A percentile compares a stretch with the other conserved stretches of the same genome.
These are phyloP conservation scores for Ceyx margarethae DNA, from an alignment of 2,113 vertebrate genomes.

Conservation along the genomic window DNA sequence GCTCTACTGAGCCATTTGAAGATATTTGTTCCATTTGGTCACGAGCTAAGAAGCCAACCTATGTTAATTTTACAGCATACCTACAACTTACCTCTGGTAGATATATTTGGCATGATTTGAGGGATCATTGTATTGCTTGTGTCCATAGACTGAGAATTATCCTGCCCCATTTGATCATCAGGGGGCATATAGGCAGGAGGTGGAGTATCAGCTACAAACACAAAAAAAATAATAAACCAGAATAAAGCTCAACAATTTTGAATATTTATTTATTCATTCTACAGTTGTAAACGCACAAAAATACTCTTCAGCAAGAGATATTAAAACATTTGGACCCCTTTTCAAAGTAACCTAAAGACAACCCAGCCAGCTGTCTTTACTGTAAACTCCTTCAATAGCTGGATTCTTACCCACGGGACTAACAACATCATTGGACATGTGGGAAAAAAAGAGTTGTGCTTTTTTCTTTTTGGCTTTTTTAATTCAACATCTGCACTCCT, in stretches of 20 bases:
- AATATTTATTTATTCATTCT: not conserved
- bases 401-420: not conserved
- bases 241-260: not conserved
- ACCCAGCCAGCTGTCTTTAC: not conserved
- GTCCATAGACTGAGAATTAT: constrained; percentile 94
- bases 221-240: not conserved
- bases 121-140: constrained; percentile 89
- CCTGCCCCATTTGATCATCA: constrained; percentile 93
- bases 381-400: not conserved
- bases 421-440: not conserved
- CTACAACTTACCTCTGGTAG: constrained; percentile 82
- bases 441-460: not conserved
- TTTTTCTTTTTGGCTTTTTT: not conserved
- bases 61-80: not conserved
- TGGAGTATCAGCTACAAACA: constrained; percentile 89
- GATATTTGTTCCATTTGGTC: not conserved
- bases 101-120: constrained; percentile 84
- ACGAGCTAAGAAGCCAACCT: not conserved
- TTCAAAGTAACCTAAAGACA: constrained; percentile 1
- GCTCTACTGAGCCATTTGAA: not conserved
- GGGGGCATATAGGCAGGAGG: constrained; percentile 98
- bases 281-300: not conserved
- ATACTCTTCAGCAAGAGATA: not conserved
- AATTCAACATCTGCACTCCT: not conserved
- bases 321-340: not conserved